These are phyloP conservation scores for Azemiops feae DNA, from an alignment of 2,113 vertebrate genomes.

Conservation along the genomic window DNA sequence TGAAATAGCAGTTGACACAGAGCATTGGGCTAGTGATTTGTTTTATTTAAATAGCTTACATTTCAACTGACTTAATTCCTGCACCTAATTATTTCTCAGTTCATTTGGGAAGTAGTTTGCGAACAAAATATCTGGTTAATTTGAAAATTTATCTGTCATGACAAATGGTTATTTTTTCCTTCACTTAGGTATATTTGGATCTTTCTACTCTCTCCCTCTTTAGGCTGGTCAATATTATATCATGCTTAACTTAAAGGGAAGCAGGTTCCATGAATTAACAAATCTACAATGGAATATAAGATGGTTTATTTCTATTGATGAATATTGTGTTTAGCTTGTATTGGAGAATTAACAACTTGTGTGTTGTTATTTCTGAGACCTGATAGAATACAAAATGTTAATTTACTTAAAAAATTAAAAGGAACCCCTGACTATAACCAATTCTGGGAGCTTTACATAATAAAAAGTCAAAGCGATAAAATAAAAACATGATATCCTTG, in stretches of 20 bases:
- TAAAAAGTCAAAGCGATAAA: not conserved
- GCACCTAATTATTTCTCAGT: not conserved
- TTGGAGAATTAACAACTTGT: not conserved
- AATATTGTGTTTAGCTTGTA: not conserved
- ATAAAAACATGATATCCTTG: not conserved
- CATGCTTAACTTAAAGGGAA: not conserved
- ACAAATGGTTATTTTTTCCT: not conserved
- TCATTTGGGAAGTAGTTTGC: not conserved
- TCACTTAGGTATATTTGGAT: not conserved
- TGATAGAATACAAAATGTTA: not conserved
- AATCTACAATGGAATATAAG: not conserved
- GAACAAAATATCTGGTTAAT: not conserved
- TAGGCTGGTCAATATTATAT: not conserved
- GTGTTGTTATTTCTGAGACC: not conserved
- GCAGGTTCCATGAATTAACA: not conserved
- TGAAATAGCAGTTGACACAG: not conserved
- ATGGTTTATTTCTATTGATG: not conserved
- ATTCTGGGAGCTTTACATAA: not conserved
- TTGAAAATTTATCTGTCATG: constrained; percentile 7
- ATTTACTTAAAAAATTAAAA: not conserved
- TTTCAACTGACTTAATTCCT: not conserved
- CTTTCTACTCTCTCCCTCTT: not conserved
- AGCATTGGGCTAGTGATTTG: not conserved
- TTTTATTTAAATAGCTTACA: constrained; percentile 3
- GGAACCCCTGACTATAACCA: not conserved